These are phyloP conservation scores for Mythimna ferrago DNA, from an alignment of 2,888 invertebrate species.

Conservation along the genomic window DNA sequence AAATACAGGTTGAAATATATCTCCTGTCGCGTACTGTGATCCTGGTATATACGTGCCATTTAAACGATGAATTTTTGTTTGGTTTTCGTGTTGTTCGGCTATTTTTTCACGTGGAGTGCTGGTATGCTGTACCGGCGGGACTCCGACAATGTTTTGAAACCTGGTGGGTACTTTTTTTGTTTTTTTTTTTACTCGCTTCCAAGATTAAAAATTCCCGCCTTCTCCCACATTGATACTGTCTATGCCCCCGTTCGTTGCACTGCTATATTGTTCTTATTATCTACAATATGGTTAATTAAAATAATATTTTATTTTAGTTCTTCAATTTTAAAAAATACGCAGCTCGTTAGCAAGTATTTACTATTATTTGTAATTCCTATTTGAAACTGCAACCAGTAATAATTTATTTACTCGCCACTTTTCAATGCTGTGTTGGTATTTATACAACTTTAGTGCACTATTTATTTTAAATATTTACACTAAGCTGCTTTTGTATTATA, in stretches of 20 bases:
- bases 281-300: neutral
- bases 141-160: slow-evolving; percentile 85
- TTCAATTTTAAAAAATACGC: neutral
- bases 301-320: neutral
- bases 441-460: neutral
- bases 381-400: neutral
- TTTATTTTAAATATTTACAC: neutral
- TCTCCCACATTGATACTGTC: neutral
- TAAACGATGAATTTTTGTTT: slow-evolving; percentile 88
- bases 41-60: slow-evolving; percentile 83
- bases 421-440: neutral
- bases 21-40: slow-evolving; percentile 82
- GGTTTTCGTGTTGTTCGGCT: slow-evolving; percentile 84
- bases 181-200: neutral
- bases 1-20: slow-evolving; percentile 88
- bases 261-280: neutral
- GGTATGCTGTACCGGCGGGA: slow-evolving; percentile 86
- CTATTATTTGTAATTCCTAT: neutral
- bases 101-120: slow-evolving; percentile 81
- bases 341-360: neutral
- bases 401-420: neutral
- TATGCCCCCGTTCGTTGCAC: neutral
- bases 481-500: neutral
- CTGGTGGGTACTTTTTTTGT: slow-evolving; percentile 77
- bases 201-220: slow-evolving; percentile 15